Evolutionary conservation across 2,888 invertebrate genomes (phyloP).

Genomic region (Nemotelus pantherinus): DNA sequence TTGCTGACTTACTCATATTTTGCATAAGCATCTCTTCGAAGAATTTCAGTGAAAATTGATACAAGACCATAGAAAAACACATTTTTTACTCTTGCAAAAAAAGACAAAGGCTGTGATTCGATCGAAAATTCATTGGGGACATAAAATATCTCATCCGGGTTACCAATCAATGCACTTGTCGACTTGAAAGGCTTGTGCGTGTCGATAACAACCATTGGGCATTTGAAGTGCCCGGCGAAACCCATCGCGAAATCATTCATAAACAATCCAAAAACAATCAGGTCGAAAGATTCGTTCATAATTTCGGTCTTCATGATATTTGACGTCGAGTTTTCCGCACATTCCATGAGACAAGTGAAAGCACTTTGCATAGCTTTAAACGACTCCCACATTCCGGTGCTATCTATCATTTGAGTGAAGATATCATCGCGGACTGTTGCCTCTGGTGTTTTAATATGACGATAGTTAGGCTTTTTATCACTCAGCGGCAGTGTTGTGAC

Average conservation of each 20-base stretch:
- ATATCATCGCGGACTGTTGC: background rate
- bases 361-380: background rate
- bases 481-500: constrained; percentile 56
- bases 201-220: constrained; percentile 57
- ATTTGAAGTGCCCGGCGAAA: constrained; percentile 59
- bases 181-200: constrained; percentile 56
- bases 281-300: constrained; percentile 55
- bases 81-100: constrained; percentile 19
- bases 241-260: constrained; percentile 60
- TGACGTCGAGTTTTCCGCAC: background rate
- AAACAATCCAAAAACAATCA: constrained; percentile 58
- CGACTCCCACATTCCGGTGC: no score
- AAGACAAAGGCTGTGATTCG: background rate
- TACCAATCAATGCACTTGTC: constrained; percentile 56
- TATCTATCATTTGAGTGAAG: background rate
- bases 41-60: background rate
- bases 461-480: constrained; percentile 31
- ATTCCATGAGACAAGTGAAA: background rate
- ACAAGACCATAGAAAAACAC: background rate
- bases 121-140: constrained; percentile 53
- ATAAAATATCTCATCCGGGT: constrained; percentile 57
- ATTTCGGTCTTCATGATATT: constrained; percentile 2
- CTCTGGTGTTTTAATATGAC: constrained; percentile 24
- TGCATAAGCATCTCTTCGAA: background rate
- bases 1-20: constrained; percentile 7